Evolutionary conservation across 2,113 vertebrate species (phyloP).

Genomic region (Phodopus roborovskii): DNA sequence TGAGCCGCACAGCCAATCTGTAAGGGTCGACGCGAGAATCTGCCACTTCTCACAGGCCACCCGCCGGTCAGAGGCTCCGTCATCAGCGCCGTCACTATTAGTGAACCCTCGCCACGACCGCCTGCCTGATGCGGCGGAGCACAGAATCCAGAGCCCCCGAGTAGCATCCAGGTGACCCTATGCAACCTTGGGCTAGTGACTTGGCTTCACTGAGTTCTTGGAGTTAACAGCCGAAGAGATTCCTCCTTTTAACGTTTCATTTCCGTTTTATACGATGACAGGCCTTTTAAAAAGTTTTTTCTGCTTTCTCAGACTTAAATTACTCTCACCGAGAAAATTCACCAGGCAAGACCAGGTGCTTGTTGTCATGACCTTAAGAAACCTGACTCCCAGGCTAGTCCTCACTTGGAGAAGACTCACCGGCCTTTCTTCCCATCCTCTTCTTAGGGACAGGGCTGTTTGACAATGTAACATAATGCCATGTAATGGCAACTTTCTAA

Average conservation of each 20-base stretch:
- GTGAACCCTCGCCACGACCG: neutral
- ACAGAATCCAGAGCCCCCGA: neutral
- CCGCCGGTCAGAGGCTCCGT: neutral
- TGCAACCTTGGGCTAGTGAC: constrained; percentile 17
- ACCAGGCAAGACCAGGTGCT: neutral
- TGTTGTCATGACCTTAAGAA: neutral
- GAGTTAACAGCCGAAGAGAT: neutral
- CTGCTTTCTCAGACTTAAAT: neutral
- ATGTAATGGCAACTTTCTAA: constrained; percentile 22
- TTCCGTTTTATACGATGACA: neutral
- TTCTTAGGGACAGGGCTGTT: neutral
- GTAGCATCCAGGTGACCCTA: neutral
- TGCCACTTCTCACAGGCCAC: neutral
- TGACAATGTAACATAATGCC: neutral
- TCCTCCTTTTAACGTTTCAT: neutral
- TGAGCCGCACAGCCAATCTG: neutral
- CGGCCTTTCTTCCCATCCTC: neutral
- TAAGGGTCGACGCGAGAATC: neutral
- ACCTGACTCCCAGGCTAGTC: neutral
- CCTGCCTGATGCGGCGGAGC: neutral
- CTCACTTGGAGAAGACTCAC: constrained; percentile 36
- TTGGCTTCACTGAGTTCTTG: neutral
- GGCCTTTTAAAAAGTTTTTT: constrained; percentile 28
- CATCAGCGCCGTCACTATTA: constrained; percentile 47
- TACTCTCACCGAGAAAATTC: neutral